Percentiles rank a stretch among this genome's conserved stretches.
phyloP scores from a whole-genome alignment of 2,888 invertebrate species.

The Tetramorium bicarinatum region DNA sequence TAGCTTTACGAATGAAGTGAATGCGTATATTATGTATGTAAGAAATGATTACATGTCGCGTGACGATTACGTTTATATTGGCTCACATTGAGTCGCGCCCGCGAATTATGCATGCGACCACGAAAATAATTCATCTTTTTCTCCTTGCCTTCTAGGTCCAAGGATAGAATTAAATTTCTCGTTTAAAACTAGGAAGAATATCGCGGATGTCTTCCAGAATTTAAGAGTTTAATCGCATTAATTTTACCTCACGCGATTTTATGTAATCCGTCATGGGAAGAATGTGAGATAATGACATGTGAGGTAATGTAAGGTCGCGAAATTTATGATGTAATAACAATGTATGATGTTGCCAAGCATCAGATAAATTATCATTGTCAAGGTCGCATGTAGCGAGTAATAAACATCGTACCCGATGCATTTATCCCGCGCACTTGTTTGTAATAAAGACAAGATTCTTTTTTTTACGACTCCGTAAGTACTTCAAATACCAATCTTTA shows the following conservation, averaged over 20 bases:
- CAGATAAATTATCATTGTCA: conserved; percentile 11
- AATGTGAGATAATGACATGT: conserved; percentile 7
- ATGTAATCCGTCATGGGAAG: not conserved
- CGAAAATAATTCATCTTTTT: not conserved
- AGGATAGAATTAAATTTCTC: not conserved
- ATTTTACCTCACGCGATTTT: not conserved
- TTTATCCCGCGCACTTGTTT: conserved; percentile 40
- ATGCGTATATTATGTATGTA: conserved; percentile 38
- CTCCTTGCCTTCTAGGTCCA: not conserved
- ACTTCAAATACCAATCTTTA: not conserved
- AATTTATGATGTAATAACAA: conserved; percentile 1
- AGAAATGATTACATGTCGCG: not conserved
- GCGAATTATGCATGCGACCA: conserved; percentile 37
- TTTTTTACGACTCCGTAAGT: conserved; percentile 33
- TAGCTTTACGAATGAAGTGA: conserved; percentile 37
- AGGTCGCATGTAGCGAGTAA: conserved; percentile 33
- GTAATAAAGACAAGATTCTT: conserved; percentile 43
- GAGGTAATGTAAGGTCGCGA: not conserved
- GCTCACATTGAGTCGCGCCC: conserved; percentile 81
- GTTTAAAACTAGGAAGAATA: not conserved
- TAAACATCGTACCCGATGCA: conserved; percentile 41
- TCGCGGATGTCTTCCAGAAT: conserved; percentile 40
- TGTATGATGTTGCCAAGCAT: not conserved
- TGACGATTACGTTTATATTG: conserved; percentile 69
- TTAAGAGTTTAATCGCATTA: not conserved